These are phyloP conservation scores for Leptogaster cylindrica DNA, from an alignment of 2,888 invertebrate genomes.

Conservation along the genomic window DNA sequence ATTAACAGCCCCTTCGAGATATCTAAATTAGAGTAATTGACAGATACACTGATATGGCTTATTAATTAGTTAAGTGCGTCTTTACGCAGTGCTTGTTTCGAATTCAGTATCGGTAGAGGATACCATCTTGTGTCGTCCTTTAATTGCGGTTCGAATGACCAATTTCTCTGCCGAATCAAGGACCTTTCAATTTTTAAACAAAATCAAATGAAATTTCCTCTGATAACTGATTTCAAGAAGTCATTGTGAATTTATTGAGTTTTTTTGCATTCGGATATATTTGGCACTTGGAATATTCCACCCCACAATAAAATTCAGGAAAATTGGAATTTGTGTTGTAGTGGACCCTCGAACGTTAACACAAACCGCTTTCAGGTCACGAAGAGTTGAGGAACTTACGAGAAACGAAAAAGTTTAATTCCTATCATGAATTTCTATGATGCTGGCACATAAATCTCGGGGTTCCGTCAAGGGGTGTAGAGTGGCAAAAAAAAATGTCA, in stretches of 20 bases:
- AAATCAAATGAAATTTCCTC: too few species aligned
- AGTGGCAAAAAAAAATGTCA: conserved; percentile 25
- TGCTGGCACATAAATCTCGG: conserved; percentile 28
- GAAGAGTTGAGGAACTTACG: conserved; percentile 3
- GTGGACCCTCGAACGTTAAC: too few species aligned
- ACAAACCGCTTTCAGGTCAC: not conserved
- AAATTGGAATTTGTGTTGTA: not conserved
- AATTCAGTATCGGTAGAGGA: conserved; percentile 5
- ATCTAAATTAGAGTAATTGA: conserved; percentile 49
- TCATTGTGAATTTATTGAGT: conserved; percentile 6
- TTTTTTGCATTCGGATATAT: conserved; percentile 14
- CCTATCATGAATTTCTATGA: conserved; percentile 36
- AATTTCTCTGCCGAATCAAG: conserved; percentile 3
- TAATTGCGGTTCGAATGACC: conserved; percentile 15
- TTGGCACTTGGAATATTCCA: conserved; percentile 11
- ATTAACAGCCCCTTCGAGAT: conserved; percentile 48
- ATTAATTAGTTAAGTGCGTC: conserved; percentile 46
- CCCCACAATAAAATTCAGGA: not conserved
- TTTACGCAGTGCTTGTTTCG: conserved; percentile 23
- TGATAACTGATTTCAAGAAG: too few species aligned
- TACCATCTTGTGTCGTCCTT: not conserved
- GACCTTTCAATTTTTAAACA: not conserved
- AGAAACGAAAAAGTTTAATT: conserved; percentile 26
- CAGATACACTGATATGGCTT: conserved; percentile 47
- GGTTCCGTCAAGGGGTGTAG: not conserved